Evolutionary conservation across 1,140 invertebrate genomes (phyloP).

Genomic region (Dolichoris vasculosae): DNA sequence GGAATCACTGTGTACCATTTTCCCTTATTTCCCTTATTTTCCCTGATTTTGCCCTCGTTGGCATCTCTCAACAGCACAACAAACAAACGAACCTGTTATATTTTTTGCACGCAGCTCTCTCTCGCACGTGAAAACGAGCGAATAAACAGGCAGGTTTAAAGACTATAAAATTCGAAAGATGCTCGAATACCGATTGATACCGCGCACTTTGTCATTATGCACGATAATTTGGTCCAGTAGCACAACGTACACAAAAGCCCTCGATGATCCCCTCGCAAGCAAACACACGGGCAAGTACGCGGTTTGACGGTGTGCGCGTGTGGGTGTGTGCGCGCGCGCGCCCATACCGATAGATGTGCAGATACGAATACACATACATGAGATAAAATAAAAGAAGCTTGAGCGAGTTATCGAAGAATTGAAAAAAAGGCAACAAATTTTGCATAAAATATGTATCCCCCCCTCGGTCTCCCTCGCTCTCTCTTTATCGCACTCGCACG

Average conservation of each 20-base stretch:
- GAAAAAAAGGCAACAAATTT: conserved; percentile 15
- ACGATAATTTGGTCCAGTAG: neutral
- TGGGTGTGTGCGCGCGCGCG: neutral
- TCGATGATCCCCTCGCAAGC: neutral
- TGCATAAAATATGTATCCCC: neutral
- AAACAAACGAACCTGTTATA: neutral
- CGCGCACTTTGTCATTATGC: neutral
- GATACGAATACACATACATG: neutral
- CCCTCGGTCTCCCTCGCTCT: neutral
- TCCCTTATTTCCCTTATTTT: no score
- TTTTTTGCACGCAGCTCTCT: neutral
- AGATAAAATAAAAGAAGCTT: neutral
- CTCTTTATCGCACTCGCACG: neutral
- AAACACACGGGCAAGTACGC: neutral
- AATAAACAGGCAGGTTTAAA: neutral
- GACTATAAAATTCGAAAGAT: neutral
- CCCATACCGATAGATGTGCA: neutral
- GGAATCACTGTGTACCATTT: no score
- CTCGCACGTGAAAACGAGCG: neutral
- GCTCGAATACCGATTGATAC: neutral
- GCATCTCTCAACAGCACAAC: neutral
- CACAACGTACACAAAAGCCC: neutral
- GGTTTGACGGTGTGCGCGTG: neutral
- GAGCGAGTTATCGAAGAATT: conserved; percentile 4
- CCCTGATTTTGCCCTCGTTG: no score